These are phyloP conservation scores for Odontamblyopus lacepedii DNA, from an alignment of 2,797 vertebrate genomes.

Conservation along the genomic window DNA sequence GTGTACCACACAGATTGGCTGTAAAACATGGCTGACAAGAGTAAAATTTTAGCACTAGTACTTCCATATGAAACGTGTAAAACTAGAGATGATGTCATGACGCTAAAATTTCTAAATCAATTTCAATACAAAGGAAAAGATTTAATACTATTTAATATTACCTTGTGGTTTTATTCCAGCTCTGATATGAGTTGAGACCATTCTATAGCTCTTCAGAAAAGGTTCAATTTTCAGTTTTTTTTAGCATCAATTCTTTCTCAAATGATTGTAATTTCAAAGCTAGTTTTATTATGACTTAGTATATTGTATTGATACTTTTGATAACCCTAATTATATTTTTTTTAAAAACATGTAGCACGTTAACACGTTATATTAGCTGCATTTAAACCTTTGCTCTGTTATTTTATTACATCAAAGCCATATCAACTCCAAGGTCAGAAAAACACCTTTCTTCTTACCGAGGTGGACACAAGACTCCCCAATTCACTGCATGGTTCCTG, in stretches of 20 bases:
- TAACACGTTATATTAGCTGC: slow-evolving; percentile 18
- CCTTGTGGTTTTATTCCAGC: too few species aligned
- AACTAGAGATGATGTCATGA: neutral
- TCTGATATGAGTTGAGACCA: too few species aligned
- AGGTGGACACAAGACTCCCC: slow-evolving; percentile 2
- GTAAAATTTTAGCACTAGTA: neutral
- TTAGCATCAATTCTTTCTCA: too few species aligned
- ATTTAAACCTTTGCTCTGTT: slow-evolving; percentile 22
- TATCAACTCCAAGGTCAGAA: slow-evolving; percentile 27
- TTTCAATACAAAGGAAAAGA: neutral
- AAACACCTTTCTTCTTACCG: slow-evolving; percentile 3
- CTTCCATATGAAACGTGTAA: neutral
- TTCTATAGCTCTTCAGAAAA: too few species aligned
- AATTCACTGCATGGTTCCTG: neutral
- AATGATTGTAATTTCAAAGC: too few species aligned
- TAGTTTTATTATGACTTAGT: too few species aligned
- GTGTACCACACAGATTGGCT: neutral
- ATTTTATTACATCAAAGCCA: slow-evolving; percentile 25
- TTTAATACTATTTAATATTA: neutral
- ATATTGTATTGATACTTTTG: too few species aligned
- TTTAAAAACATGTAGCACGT: neutral
- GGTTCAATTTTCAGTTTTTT: too few species aligned
- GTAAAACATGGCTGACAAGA: neutral
- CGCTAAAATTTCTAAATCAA: too few species aligned
- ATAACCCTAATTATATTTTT: too few species aligned